Conservation (phyloP, 1,140 invertebrate species). For the Andrena cerasifolii region DNA sequence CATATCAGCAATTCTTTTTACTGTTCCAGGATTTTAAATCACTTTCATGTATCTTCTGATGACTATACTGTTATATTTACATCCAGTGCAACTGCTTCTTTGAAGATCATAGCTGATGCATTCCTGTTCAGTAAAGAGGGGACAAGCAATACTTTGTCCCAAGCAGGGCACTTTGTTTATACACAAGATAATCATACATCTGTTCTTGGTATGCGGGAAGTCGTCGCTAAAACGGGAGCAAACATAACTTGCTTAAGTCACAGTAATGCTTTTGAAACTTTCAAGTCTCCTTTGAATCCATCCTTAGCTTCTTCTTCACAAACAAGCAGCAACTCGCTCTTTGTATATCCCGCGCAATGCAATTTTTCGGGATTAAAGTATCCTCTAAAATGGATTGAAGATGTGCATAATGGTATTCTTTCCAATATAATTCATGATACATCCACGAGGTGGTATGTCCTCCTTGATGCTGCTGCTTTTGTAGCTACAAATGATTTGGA, state of each 20-base stretch:
- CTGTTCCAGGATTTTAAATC: slow-evolving; percentile 88
- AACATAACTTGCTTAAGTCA: slow-evolving; percentile 83
- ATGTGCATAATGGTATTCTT: slow-evolving; percentile 86
- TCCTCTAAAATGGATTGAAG: slow-evolving; percentile 88
- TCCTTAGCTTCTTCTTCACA: slow-evolving; percentile 34
- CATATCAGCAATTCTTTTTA: neutral
- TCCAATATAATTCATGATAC: slow-evolving; percentile 75
- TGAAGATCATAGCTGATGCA: slow-evolving; percentile 92
- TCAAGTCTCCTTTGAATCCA: slow-evolving; percentile 60
- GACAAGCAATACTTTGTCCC: slow-evolving; percentile 55
- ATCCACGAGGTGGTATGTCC: slow-evolving; percentile 87
- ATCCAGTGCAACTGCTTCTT: slow-evolving; percentile 91
- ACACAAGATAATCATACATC: slow-evolving; percentile 97
- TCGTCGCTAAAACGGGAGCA: slow-evolving; percentile 81
- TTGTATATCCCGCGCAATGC: slow-evolving; percentile 95
- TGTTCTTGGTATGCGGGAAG: slow-evolving; percentile 94
- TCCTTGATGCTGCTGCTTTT: slow-evolving; percentile 94
- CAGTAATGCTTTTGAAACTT: slow-evolving; percentile 80
- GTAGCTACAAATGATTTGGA: slow-evolving; percentile 91
- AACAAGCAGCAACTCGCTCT: slow-evolving; percentile 85
- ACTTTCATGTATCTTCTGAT: slow-evolving; percentile 91
- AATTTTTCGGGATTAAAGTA: slow-evolving; percentile 97
- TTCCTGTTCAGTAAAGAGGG: slow-evolving; percentile 85
- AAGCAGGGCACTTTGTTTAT: slow-evolving; percentile 89
- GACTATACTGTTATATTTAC: slow-evolving; percentile 96